A percentile compares a stretch with the other conserved stretches of the same genome.
Conservation (phyloP, 2,113 vertebrate genomes). For the Stegastes partitus region DNA sequence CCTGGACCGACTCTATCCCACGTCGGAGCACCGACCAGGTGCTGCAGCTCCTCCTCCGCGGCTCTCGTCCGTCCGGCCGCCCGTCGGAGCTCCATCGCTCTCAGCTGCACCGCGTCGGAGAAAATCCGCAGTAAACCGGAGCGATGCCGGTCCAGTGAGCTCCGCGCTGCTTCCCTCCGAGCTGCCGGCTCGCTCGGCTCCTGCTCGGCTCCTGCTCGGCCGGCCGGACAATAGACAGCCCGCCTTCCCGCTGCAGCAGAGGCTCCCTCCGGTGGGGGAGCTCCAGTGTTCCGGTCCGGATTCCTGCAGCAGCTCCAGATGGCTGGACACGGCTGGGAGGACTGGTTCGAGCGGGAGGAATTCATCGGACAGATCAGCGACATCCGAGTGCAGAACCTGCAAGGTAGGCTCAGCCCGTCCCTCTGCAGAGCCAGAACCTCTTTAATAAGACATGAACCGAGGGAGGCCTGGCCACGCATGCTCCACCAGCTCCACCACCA, state of each 20-base stretch:
- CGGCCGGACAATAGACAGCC: conserved; percentile 46
- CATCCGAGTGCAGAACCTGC: conserved; percentile 95
- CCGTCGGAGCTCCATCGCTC: not conserved
- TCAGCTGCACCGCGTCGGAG: not conserved
- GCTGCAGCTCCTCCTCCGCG: conserved; percentile 54
- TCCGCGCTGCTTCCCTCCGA: not conserved
- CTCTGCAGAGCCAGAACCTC: not conserved
- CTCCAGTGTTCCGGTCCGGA: conserved; percentile 26
- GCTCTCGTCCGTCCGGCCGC: not conserved
- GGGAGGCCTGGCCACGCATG: conserved; percentile 24
- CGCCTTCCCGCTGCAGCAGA: conserved; percentile 21
- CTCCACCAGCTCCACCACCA: no score
- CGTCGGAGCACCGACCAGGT: conserved; percentile 81
- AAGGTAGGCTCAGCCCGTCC: conserved; percentile 85
- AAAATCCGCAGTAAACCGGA: not conserved
- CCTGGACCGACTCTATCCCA: conserved; percentile 61
- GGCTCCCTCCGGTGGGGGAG: conserved; percentile 12
- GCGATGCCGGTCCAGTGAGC: conserved; percentile 1
- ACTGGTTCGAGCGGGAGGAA: conserved; percentile 95
- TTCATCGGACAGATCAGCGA: conserved; percentile 96
- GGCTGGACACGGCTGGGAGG: conserved; percentile 92
- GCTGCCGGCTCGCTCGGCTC: conserved; percentile 46
- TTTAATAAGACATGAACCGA: not conserved
- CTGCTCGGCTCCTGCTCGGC: conserved; percentile 53
- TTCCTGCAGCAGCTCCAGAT: conserved; percentile 78